These are phyloP conservation scores for Sus scrofa DNA, from an alignment of 2,113 vertebrate species.

Conservation along the genomic window T2T-Sscrofa CM000819.6:115973501-115974000, in stretches of 20 bases:
- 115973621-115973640: not conserved
- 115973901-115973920: not conserved
- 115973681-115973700: not conserved
- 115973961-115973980: not conserved
- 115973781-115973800: not conserved
- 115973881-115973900: not conserved
- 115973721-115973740: not conserved
- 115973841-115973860: not conserved
- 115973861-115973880: not conserved
- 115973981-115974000: not conserved
- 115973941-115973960: not conserved
- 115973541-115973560: not conserved
- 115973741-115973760: not conserved
- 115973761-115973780: not conserved
- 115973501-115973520: not conserved
- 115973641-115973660: not conserved
- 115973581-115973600: not conserved
- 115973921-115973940: not conserved
- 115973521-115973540: not conserved
- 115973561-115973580: not conserved
- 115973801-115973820: not conserved
- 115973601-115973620: not conserved
- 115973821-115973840: not conserved
- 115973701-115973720: not conserved
- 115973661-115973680: not conserved